Base-by-base conservation (phyloP, 2,888 invertebrate species). In the Ganaspis brasiliensis region DNA sequence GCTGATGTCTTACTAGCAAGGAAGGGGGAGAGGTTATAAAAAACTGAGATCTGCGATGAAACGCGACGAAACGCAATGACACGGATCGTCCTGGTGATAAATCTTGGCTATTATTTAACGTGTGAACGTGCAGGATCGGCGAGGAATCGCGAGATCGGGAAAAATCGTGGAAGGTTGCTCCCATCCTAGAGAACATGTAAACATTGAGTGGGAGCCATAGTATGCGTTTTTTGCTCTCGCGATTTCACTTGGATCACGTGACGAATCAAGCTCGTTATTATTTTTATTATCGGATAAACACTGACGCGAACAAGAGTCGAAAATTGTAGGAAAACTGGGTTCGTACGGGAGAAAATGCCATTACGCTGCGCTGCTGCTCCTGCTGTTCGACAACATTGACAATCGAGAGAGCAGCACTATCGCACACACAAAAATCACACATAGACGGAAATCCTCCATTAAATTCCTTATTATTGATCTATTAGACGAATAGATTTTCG, bases 351-450 rank as follows among this genome's bases (percentile, higher is more conserved):
- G 85, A 90, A 88, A 89, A 89, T 90, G 90, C 90, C 91, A 91
- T 91, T 91, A 90, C 89, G 80, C 82, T 83, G 83, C 55, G 83
- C 55, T 76, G 73, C 71, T 76, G 73, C 77, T 81, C 76, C 84
- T 88, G 87, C 89, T 89, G 89, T 93, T 93, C 93, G 93, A 94
- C 94, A 94, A 95, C 94, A 95, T 95, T 95, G 95, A 95, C 95
- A 95, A 94, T 94, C 94, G 93, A 96, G 95, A 94, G 94, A 95
- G 95, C 95, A 94, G 93, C 94, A 94, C 93, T 80, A 82, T 83
- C 83, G 80, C 81, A 80, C 84, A 84, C 87, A 87, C 85, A 82
- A 79, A 86, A 85, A 86, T 84, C 79, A 76, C 80, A 77, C 82
- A 81, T 82, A 80, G 83, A 83, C 84, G 83, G 82, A 79, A 80